A percentile compares a stretch with the other conserved stretches of the same genome.
Evolutionary conservation across 2,888 invertebrate genomes (phyloP).

Genomic region (Anodontia alba): DNA sequence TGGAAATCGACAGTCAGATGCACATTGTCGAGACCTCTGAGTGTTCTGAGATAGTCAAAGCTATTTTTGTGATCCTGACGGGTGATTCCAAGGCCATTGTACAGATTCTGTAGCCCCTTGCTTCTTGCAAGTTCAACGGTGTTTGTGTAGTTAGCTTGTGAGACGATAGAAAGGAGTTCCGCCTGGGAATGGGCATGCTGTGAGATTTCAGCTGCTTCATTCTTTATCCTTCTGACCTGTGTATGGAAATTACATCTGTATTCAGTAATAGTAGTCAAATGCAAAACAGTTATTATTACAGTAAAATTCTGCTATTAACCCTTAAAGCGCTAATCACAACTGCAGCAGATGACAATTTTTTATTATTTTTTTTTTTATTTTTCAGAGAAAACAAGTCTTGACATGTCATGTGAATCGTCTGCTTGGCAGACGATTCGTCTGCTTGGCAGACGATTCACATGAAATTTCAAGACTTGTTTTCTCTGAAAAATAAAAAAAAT

Average conservation of each 20-base stretch:
- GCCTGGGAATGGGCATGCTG: constrained; percentile 70
- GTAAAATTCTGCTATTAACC: too few relatives aligned
- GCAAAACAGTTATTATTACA: not conserved
- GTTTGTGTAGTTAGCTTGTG: constrained; percentile 75
- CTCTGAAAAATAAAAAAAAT: too few relatives aligned
- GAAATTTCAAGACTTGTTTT: too few relatives aligned
- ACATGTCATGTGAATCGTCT: too few relatives aligned
- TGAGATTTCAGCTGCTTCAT: constrained; percentile 70
- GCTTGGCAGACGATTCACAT: too few relatives aligned
- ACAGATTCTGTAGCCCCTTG: constrained; percentile 72
- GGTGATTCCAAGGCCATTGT: constrained; percentile 65
- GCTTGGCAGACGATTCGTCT: too few relatives aligned
- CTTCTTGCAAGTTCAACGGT: constrained; percentile 72
- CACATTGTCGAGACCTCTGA: constrained; percentile 69
- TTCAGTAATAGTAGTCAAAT: too few relatives aligned
- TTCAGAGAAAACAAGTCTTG: too few relatives aligned
- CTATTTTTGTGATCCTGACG: constrained; percentile 69
- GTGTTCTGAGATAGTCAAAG: constrained; percentile 80
- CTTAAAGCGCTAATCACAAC: too few relatives aligned
- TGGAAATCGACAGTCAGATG: constrained; percentile 80
- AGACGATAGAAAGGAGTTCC: constrained; percentile 50
- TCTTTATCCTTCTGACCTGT: constrained; percentile 71
- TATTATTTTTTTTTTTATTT: too few relatives aligned
- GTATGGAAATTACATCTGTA: not conserved
- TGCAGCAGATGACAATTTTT: too few relatives aligned